Evolutionary conservation across 2,113 vertebrate genomes (phyloP).

Genomic region (Elgaria multicarinata): DNA sequence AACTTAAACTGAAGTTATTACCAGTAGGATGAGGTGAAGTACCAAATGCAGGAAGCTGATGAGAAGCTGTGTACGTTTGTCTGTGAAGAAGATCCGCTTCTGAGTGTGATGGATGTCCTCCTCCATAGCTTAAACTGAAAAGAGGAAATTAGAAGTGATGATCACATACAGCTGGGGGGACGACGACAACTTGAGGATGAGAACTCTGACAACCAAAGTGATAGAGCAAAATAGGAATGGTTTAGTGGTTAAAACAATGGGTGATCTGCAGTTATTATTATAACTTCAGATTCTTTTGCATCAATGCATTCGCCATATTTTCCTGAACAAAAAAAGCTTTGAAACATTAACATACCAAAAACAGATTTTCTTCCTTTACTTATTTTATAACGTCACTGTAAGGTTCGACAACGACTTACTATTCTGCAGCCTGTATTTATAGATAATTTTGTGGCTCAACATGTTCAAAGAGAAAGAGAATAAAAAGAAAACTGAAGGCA

Average conservation of each 20-base stretch:
- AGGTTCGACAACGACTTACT: constrained; percentile 33
- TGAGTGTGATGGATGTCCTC: constrained; percentile 85
- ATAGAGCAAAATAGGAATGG: constrained; percentile 11
- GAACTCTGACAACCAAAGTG: constrained; percentile 17
- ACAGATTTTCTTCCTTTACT: constrained; percentile 20
- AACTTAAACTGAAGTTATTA: constrained; percentile 66
- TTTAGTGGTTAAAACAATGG: background rate
- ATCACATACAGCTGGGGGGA: constrained; percentile 12
- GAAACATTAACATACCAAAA: constrained; percentile 27
- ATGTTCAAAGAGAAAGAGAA: background rate
- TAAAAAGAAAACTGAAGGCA: constrained; percentile 18
- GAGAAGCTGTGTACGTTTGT: constrained; percentile 88
- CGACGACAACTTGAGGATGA: constrained; percentile 1
- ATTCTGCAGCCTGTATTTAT: background rate
- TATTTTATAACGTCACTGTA: background rate
- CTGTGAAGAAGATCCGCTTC: constrained; percentile 93
- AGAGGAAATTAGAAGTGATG: constrained; percentile 58
- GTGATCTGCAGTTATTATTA: background rate
- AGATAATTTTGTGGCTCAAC: constrained; percentile 1
- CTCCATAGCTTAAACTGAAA: constrained; percentile 92
- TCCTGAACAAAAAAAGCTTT: constrained; percentile 1
- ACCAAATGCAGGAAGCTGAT: constrained; percentile 91
- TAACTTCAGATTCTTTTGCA: background rate
- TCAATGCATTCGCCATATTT: background rate
- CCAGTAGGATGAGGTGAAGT: constrained; percentile 89